Percentiles rank a stretch among this genome's conserved stretches.
phyloP scores from a whole-genome alignment of 2,888 invertebrate genomes.

The Phortica magna region DNA sequence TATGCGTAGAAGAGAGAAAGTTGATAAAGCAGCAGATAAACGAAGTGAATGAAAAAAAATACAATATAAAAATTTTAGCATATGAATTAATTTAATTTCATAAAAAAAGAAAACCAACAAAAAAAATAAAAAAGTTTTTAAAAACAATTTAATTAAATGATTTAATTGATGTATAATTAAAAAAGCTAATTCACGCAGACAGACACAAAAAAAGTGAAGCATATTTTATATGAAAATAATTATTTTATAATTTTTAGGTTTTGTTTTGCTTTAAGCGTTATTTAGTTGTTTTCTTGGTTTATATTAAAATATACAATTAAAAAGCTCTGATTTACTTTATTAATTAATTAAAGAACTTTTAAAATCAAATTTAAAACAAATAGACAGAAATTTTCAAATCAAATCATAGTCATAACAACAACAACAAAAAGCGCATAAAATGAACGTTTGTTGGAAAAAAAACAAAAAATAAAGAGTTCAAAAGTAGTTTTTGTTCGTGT shows the following conservation, averaged over 20 bases:
- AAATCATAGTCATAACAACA: too few species aligned
- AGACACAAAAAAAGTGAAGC: background rate
- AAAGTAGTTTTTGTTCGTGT: background rate
- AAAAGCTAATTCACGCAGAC: background rate
- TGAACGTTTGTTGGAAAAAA: too few species aligned
- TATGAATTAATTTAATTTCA: constrained; percentile 50
- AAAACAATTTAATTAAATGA: constrained; percentile 4
- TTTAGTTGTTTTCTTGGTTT: constrained; percentile 59
- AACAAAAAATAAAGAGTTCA: too few species aligned
- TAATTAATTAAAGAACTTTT: background rate
- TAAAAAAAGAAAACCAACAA: constrained; percentile 31
- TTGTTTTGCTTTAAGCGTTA: constrained; percentile 67
- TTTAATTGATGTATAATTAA: background rate
- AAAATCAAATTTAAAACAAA: background rate
- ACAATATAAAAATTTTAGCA: constrained; percentile 32
- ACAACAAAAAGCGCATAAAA: too few species aligned
- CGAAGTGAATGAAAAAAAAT: constrained; percentile 24
- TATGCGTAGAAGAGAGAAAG: constrained; percentile 6
- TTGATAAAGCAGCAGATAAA: background rate
- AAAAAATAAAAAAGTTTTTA: background rate
- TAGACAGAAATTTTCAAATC: background rate
- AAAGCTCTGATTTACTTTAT: background rate
- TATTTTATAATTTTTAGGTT: constrained; percentile 17
- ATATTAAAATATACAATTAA: constrained; percentile 4
- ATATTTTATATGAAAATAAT: background rate